Conservation (phyloP, 2,888 invertebrate genomes). For the Machimus rusticus region DNA sequence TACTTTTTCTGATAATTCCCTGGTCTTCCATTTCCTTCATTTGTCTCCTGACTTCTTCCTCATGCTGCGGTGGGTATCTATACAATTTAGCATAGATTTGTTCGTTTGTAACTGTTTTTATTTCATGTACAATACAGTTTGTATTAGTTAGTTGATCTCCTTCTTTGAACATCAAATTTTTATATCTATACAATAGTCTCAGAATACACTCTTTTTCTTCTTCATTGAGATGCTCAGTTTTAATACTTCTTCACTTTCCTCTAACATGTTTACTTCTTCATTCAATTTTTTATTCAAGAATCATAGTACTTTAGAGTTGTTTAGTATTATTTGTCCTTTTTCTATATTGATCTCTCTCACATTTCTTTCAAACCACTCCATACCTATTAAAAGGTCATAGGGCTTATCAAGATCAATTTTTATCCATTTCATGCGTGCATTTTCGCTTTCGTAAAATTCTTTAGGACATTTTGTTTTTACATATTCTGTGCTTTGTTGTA, state of each 20-base stretch:
- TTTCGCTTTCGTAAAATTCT: too few species aligned
- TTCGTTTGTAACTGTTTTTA: neutral
- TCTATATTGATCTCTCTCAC: neutral
- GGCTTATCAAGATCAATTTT: too few species aligned
- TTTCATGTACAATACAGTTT: neutral
- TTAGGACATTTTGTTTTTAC: too few species aligned
- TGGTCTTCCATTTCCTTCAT: neutral
- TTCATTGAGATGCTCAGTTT: neutral
- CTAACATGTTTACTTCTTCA: neutral
- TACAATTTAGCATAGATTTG: neutral
- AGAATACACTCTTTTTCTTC: neutral
- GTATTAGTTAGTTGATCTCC: neutral
- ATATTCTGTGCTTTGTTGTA: too few species aligned
- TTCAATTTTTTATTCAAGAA: neutral
- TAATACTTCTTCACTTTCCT: neutral
- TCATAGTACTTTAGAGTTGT: neutral
- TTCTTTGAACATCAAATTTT: conserved; percentile 2
- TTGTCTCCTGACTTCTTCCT: neutral
- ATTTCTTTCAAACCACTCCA: neutral
- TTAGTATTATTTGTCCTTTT: neutral
- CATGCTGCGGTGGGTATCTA: neutral
- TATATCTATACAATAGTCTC: neutral
- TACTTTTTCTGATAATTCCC: neutral
- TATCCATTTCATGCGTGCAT: too few species aligned
- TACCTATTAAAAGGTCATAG: neutral